phyloP scores from a whole-genome alignment of 2,797 vertebrate species.

The Pipistrellus nathusii region DNA sequence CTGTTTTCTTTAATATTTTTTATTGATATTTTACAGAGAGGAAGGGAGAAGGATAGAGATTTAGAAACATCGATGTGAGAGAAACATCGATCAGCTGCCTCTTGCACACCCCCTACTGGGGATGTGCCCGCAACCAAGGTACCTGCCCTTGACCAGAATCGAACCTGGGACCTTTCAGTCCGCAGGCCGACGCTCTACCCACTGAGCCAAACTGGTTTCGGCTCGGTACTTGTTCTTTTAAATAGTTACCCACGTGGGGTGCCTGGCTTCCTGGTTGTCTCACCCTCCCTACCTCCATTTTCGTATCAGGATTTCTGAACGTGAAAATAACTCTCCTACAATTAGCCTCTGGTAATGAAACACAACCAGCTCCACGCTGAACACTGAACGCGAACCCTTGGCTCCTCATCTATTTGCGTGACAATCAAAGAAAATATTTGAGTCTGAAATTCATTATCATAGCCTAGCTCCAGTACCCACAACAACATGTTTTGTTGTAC shows the following conservation, averaged over 20 bases:
- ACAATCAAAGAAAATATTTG: slow-evolving; percentile 89
- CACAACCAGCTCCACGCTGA: slow-evolving; percentile 80
- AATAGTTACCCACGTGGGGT: slow-evolving; percentile 74
- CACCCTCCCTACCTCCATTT: neutral
- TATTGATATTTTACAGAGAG: too few relatives aligned
- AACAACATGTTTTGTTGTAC: slow-evolving; percentile 88
- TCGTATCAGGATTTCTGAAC: slow-evolving; percentile 80
- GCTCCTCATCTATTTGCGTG: slow-evolving; percentile 84
- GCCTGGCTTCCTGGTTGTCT: slow-evolving; percentile 45
- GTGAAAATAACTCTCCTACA: slow-evolving; percentile 82
- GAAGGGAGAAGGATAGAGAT: too few relatives aligned
- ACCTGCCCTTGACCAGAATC: too few relatives aligned
- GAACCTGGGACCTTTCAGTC: too few relatives aligned
- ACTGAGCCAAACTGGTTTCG: too few relatives aligned
- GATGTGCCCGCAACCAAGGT: too few relatives aligned
- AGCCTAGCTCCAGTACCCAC: slow-evolving; percentile 86
- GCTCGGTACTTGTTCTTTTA: slow-evolving; percentile 78
- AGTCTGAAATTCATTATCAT: slow-evolving; percentile 88
- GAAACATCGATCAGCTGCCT: too few relatives aligned
- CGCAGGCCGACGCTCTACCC: too few relatives aligned
- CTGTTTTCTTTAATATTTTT: too few relatives aligned
- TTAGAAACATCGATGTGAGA: too few relatives aligned
- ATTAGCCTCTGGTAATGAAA: slow-evolving; percentile 87
- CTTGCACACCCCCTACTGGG: too few relatives aligned
- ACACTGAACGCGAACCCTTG: slow-evolving; percentile 83